phyloP scores from a whole-genome alignment of 1,140 invertebrate species.

The Helicoverpa armigera region DNA sequence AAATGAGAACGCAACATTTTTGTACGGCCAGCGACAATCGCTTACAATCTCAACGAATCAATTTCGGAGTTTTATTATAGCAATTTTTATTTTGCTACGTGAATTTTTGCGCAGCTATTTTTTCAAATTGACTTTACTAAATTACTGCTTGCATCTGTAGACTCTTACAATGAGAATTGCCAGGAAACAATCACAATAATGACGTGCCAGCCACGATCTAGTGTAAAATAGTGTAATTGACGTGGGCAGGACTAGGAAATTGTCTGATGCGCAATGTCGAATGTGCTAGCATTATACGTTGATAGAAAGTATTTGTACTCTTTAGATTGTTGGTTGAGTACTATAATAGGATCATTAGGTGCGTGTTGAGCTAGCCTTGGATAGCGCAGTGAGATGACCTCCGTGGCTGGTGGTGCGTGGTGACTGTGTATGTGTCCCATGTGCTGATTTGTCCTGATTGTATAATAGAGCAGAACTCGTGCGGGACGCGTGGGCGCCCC shows the following conservation, averaged over 20 bases:
- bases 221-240: constrained; percentile 55
- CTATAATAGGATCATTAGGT: constrained; percentile 32
- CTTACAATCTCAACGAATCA: constrained; percentile 13
- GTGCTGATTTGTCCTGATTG: constrained; percentile 82
- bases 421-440: constrained; percentile 38
- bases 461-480: constrained; percentile 80
- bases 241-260: constrained; percentile 49
- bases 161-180: constrained; percentile 40
- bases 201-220: constrained; percentile 40
- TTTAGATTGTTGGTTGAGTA: constrained; percentile 50
- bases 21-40: constrained; percentile 21
- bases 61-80: constrained; percentile 24
- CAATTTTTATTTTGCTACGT: constrained; percentile 7
- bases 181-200: constrained; percentile 54
- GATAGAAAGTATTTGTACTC: constrained; percentile 42
- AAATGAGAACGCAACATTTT: constrained; percentile 43
- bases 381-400: constrained; percentile 33
- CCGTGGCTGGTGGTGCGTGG: constrained; percentile 37
- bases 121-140: constrained; percentile 20
- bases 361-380: constrained; percentile 48
- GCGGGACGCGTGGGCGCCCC: constrained; percentile 80
- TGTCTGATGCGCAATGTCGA: constrained; percentile 30
- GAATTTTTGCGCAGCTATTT: constrained; percentile 6
- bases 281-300: constrained; percentile 9
- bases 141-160: constrained; percentile 31